These are phyloP conservation scores for Rhinella marina DNA, from an alignment of 2,797 vertebrate genomes.

Conservation along the genomic window DNA sequence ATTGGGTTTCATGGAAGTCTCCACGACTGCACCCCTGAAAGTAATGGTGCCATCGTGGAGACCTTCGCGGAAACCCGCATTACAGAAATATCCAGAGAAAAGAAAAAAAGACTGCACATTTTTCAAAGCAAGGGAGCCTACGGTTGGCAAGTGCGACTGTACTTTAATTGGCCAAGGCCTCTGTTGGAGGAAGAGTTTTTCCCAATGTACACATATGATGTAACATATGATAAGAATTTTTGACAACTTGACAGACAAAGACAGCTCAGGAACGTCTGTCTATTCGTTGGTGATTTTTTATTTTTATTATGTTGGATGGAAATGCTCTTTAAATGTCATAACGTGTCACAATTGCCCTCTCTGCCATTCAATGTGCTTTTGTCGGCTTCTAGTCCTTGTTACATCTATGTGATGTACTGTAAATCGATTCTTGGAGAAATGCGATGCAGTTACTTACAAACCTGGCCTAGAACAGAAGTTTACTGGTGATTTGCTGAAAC, in stretches of 20 bases:
- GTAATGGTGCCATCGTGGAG: too few species aligned
- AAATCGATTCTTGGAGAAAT: neutral
- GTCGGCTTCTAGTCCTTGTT: neutral
- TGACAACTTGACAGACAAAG: neutral
- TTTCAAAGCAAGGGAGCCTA: too few species aligned
- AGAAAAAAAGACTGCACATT: too few species aligned
- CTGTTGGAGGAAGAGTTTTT: too few species aligned
- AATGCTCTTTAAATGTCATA: conserved; percentile 21
- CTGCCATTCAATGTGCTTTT: neutral
- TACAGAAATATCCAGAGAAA: too few species aligned
- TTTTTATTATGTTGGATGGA: neutral
- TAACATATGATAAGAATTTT: neutral
- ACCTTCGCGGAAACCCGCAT: too few species aligned
- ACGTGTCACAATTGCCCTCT: neutral
- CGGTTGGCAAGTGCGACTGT: too few species aligned
- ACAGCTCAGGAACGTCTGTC: neutral
- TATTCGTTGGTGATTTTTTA: neutral
- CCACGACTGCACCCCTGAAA: too few species aligned
- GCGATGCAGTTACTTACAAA: neutral
- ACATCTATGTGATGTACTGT: neutral
- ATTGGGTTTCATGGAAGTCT: too few species aligned
- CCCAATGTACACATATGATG: too few species aligned
- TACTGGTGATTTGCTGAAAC: neutral
- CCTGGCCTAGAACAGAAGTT: neutral
- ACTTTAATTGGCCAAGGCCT: too few species aligned